Evolutionary conservation across 2,888 invertebrate genomes (phyloP).

Genomic region (Galerucella pusilla): DNA sequence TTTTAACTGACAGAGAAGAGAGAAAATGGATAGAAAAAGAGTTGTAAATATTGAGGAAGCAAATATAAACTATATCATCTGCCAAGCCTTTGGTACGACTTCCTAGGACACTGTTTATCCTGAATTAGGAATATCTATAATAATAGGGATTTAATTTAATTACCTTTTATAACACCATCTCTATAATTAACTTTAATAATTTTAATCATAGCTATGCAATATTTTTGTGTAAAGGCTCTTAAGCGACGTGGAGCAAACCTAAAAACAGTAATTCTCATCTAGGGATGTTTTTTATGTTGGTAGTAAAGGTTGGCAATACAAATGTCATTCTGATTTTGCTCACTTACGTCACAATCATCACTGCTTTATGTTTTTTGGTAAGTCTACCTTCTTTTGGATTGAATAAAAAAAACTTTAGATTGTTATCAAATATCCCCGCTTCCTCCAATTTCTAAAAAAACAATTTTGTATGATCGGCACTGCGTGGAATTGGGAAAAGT

Average conservation of each 20-base stretch:
- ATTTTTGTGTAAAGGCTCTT: slow-evolving; percentile 26
- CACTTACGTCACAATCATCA: slow-evolving; percentile 51
- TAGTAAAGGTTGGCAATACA: no score
- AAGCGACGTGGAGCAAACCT: slow-evolving; percentile 38
- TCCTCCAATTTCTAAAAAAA: slow-evolving; percentile 44
- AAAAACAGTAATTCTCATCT: slow-evolving; percentile 3
- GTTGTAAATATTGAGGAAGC: no score
- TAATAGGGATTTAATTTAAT: background rate
- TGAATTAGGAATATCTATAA: background rate
- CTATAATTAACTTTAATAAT: slow-evolving; percentile 41
- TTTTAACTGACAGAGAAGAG: no score
- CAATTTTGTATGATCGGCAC: no score
- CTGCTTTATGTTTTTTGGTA: slow-evolving; percentile 45
- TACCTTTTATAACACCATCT: slow-evolving; percentile 40
- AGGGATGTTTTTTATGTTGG: no score
- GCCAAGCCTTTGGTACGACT: no score
- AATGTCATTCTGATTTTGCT: no score
- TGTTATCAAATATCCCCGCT: slow-evolving; percentile 39
- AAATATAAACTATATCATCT: no score
- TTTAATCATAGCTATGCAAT: slow-evolving; percentile 38
- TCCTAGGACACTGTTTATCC: no score
- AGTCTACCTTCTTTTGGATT: slow-evolving; percentile 52
- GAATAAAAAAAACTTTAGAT: slow-evolving; percentile 49
- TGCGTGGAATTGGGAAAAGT: background rate
- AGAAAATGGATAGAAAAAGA: no score